A percentile compares a stretch with the other conserved stretches of the same genome.
phyloP scores from a whole-genome alignment of 2,888 invertebrate species.

The Drosophila neonasuta region DNA sequence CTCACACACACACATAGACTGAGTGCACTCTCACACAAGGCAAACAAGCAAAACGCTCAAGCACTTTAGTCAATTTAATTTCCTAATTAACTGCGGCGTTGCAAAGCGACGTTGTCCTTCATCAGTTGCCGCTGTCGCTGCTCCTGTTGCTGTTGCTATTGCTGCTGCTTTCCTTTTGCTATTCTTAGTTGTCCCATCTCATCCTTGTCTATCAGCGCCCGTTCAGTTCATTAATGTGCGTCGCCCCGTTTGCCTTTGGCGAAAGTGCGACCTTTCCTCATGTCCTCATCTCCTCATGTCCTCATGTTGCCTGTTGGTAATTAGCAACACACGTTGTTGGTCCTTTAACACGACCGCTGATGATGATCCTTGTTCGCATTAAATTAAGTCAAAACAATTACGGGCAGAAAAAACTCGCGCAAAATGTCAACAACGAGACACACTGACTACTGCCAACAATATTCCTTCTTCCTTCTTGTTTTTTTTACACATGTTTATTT shows the following conservation, averaged over 20 bases:
- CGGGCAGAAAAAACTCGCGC: conserved; percentile 24
- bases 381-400: conserved; percentile 79
- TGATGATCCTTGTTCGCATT: conserved; percentile 69
- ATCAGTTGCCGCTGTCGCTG: conserved; percentile 8
- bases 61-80: conserved; percentile 79
- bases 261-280: conserved; percentile 30
- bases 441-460: conserved; percentile 5
- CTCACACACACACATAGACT: conserved; percentile 4
- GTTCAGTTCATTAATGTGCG: conserved; percentile 54
- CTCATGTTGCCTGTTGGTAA: conserved; percentile 59
- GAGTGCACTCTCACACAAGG: conserved; percentile 4
- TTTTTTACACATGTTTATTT: conserved; percentile 39
- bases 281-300: conserved; percentile 20
- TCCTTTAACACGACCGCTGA: conserved; percentile 61
- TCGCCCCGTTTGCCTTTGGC: conserved; percentile 30
- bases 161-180: conserved; percentile 8
- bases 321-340: conserved; percentile 70
- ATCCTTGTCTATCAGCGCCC: conserved; percentile 9
- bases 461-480: conserved; percentile 6
- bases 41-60: conserved; percentile 71
- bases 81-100: conserved; percentile 74
- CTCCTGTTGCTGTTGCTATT: background rate
- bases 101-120: conserved; percentile 42
- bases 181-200: background rate
- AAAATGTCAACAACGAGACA: conserved; percentile 25